Evolutionary conservation across 1,140 invertebrate genomes (phyloP).

Genomic region (Papilio glaucus): DNA sequence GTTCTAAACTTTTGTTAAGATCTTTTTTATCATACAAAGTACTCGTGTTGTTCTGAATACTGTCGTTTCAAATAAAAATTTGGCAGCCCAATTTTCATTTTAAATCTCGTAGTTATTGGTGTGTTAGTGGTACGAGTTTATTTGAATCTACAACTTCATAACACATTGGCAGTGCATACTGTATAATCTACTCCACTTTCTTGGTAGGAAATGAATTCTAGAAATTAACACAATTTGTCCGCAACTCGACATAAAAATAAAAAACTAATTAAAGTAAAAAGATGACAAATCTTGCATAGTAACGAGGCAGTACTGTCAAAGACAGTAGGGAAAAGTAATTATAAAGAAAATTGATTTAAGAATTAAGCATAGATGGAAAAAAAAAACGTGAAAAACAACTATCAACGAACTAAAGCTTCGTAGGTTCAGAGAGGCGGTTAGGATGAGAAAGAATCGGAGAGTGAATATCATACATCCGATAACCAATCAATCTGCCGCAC

Average conservation of each 20-base stretch:
- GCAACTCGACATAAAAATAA: background rate
- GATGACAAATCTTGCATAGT: too few relatives aligned
- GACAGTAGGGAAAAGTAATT: too few relatives aligned
- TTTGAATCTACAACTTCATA: background rate
- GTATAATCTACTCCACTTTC: background rate
- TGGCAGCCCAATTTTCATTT: conserved; percentile 12
- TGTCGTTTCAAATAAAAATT: conserved; percentile 8
- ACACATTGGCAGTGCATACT: conserved; percentile 8
- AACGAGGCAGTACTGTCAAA: too few relatives aligned
- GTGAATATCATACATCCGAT: too few relatives aligned
- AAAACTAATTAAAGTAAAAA: background rate
- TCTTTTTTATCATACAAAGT: conserved; percentile 15
- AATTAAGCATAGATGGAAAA: too few relatives aligned
- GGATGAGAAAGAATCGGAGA: too few relatives aligned
- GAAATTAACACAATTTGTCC: background rate
- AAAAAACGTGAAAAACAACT: too few relatives aligned
- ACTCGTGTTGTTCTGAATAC: background rate
- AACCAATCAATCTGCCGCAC: too few relatives aligned
- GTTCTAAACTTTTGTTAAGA: conserved; percentile 14
- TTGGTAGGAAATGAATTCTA: background rate
- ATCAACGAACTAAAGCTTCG: too few relatives aligned
- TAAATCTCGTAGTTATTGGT: conserved; percentile 10
- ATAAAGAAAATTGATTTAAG: too few relatives aligned
- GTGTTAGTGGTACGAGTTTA: background rate
- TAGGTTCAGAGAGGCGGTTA: too few relatives aligned